phyloP scores from a whole-genome alignment of 2,797 vertebrate species.

The Coluber constrictor region DNA sequence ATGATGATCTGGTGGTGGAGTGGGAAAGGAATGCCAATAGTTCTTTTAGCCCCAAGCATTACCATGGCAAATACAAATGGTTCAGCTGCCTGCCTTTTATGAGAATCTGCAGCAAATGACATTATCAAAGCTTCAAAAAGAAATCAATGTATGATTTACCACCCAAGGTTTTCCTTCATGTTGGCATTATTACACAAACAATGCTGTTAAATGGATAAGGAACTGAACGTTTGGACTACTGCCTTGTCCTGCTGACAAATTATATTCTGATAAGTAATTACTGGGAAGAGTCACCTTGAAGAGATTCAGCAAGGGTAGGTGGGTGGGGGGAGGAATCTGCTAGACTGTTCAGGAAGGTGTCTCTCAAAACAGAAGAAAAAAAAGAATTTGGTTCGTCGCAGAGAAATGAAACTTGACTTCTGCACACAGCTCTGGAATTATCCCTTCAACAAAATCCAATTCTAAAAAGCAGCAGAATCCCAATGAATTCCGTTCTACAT shows the following conservation, averaged over 20 bases:
- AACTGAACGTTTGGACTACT: accelerated
- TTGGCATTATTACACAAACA: background rate
- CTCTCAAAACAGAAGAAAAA: background rate
- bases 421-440: background rate
- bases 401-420: background rate
- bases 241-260: background rate
- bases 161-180: background rate
- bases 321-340: accelerated
- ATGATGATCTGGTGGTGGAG: background rate
- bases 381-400: background rate
- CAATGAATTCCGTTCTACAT: background rate
- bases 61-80: background rate
- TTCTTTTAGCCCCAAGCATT: background rate
- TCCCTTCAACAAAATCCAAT: background rate
- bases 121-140: conserved; percentile 1
- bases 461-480: background rate
- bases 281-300: background rate
- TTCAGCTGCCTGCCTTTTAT: background rate
- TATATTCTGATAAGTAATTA: background rate
- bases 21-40: background rate
- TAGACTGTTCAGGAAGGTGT: accelerated
- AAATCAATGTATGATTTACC: background rate
- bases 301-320: accelerated
- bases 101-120: background rate
- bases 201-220: accelerated